Conservation (phyloP, 2,113 vertebrate species). For the Tychaedon coryphoeus region DNA sequence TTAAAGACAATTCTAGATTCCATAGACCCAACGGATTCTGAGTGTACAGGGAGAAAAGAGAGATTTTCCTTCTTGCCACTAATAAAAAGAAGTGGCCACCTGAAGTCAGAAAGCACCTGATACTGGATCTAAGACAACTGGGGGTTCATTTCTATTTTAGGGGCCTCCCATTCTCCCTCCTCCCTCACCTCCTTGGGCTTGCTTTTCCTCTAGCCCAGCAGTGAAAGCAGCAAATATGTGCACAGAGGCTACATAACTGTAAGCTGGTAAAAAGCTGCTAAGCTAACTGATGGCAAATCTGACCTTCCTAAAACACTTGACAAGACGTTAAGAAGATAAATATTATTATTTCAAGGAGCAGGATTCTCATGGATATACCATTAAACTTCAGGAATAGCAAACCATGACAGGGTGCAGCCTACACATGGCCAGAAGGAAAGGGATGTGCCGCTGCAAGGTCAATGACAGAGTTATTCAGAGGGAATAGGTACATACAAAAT, state of each 20-base stretch:
- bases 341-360: background rate
- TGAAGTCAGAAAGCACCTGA: background rate
- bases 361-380: background rate
- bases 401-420: accelerated
- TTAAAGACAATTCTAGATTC: background rate
- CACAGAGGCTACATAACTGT: background rate
- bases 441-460: background rate
- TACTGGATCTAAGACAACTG: background rate
- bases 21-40: background rate
- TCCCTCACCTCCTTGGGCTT: background rate
- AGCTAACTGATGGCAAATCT: background rate
- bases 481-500: background rate
- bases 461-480: background rate
- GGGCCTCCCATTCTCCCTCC: background rate
- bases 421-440: background rate
- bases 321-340: background rate
- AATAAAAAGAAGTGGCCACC: background rate
- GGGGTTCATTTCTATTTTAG: background rate
- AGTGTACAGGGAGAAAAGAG: background rate
- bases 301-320: background rate
- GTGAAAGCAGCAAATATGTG: background rate
- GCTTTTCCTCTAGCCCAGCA: background rate
- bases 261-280: background rate
- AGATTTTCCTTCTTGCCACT: background rate
- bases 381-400: background rate